Evolutionary conservation across 92 coral and sea anemone genomes (phyloP).

Genomic region (Porites evermanni): DNA sequence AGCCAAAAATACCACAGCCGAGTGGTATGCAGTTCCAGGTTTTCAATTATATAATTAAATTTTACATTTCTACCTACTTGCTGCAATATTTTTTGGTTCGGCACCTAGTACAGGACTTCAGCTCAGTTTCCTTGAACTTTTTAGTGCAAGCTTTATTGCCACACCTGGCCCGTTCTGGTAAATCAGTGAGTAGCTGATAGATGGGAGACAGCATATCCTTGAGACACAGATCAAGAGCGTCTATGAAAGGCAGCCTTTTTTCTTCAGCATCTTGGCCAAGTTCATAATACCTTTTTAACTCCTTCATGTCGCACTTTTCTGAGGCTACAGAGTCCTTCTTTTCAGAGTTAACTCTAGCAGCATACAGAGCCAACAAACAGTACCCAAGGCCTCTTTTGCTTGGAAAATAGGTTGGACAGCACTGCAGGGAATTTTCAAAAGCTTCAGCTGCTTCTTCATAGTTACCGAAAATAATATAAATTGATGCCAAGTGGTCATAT

Average conservation of each 20-base stretch:
- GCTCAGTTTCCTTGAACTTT: conserved; percentile 22
- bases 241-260: conserved; percentile 70
- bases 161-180: conserved; percentile 14
- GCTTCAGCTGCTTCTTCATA: conserved; percentile 56
- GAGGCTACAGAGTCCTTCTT: not conserved
- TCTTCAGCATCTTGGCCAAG: conserved; percentile 83
- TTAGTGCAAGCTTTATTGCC: conserved; percentile 57
- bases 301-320: not conserved
- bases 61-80: conserved; percentile 8
- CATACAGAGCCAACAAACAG: conserved; percentile 3
- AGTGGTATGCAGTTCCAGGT: too few species aligned
- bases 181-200: conserved; percentile 20
- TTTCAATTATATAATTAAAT: too few species aligned
- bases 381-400: conserved; percentile 61
- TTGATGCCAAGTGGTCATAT: conserved; percentile 46
- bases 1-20: too few species aligned
- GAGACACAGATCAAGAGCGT: conserved; percentile 25
- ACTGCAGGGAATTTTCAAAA: conserved; percentile 58
- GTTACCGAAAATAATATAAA: conserved; percentile 23
- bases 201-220: conserved; percentile 26
- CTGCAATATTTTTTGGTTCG: conserved; percentile 7
- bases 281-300: conserved; percentile 55
- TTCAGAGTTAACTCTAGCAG: not conserved
- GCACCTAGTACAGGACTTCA: conserved; percentile 7
- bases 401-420: conserved; percentile 55